Percentiles rank a stretch among this genome's conserved stretches.
Conservation (phyloP, 2,113 vertebrate genomes). For the Sphyrna mokarran region DNA sequence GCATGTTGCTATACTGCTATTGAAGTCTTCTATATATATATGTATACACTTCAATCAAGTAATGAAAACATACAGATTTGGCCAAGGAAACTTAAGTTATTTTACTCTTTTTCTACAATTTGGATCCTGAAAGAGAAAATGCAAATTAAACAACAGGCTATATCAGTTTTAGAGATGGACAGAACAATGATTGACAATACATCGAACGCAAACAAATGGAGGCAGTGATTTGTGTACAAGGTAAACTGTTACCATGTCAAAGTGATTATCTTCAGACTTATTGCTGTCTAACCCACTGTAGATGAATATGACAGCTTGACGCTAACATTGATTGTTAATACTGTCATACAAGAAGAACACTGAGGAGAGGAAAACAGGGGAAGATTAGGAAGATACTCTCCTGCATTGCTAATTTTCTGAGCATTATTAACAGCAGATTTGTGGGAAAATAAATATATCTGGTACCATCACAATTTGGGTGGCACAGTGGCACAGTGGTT, state of each 20-base stretch:
- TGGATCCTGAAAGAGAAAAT: background rate
- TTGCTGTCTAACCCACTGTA: background rate
- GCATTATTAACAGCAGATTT: background rate
- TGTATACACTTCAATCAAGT: background rate
- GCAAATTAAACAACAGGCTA: background rate
- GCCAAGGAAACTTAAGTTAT: background rate
- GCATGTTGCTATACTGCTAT: background rate
- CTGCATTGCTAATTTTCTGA: background rate
- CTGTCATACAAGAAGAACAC: background rate
- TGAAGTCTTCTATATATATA: background rate
- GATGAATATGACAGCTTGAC: background rate
- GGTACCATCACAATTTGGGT: background rate
- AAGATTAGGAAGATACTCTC: background rate
- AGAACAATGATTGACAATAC: background rate
- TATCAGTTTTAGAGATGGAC: background rate
- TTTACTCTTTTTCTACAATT: background rate
- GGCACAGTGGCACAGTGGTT: too few relatives aligned
- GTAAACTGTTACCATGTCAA: background rate
- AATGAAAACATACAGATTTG: background rate
- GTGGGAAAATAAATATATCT: constrained; percentile 2
- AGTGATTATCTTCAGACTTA: background rate
- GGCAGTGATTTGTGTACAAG: background rate
- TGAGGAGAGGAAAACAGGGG: background rate
- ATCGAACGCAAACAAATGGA: background rate
- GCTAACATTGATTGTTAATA: background rate